These are phyloP conservation scores for Incurvaria masculella DNA, from an alignment of 2,888 invertebrate genomes.

Conservation along the genomic window DNA sequence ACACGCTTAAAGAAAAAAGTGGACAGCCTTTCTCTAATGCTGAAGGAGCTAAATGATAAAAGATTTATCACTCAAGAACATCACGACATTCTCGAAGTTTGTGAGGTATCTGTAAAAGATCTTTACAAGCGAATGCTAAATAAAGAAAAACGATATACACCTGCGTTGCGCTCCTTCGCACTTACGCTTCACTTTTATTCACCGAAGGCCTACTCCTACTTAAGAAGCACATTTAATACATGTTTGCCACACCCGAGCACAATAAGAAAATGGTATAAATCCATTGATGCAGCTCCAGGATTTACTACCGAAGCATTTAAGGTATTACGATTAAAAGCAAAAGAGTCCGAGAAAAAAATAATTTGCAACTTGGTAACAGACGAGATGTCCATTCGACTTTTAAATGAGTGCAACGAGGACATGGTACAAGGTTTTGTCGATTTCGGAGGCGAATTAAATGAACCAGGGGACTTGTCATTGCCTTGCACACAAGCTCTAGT, in stretches of 20 bases:
- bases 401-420: slow-evolving; percentile 14
- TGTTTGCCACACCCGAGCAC: slow-evolving; percentile 21
- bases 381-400: slow-evolving; percentile 20
- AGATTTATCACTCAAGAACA: slow-evolving; percentile 8
- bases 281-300: slow-evolving; percentile 20
- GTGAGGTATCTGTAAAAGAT: not conserved
- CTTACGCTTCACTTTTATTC: slow-evolving; percentile 19
- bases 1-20: not conserved
- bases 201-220: slow-evolving; percentile 16
- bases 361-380: slow-evolving; percentile 18
- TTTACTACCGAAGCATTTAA: slow-evolving; percentile 20
- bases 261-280: slow-evolving; percentile 19
- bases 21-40: slow-evolving; percentile 2
- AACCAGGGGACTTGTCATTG: not conserved
- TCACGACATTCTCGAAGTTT: not conserved
- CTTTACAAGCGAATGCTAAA: not conserved
- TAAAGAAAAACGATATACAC: slow-evolving; percentile 2
- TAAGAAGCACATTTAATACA: slow-evolving; percentile 18
- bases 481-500: slow-evolving; percentile 16
- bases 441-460: not conserved
- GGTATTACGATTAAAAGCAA: slow-evolving; percentile 13
- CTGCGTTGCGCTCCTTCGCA: slow-evolving; percentile 16
- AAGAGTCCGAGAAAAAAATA: slow-evolving; percentile 10
- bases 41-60: slow-evolving; percentile 7
- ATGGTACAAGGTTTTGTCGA: slow-evolving; percentile 3